Evolutionary conservation across 2,113 vertebrate genomes (phyloP).

Genomic region (Hypomesus transpacificus): DNA sequence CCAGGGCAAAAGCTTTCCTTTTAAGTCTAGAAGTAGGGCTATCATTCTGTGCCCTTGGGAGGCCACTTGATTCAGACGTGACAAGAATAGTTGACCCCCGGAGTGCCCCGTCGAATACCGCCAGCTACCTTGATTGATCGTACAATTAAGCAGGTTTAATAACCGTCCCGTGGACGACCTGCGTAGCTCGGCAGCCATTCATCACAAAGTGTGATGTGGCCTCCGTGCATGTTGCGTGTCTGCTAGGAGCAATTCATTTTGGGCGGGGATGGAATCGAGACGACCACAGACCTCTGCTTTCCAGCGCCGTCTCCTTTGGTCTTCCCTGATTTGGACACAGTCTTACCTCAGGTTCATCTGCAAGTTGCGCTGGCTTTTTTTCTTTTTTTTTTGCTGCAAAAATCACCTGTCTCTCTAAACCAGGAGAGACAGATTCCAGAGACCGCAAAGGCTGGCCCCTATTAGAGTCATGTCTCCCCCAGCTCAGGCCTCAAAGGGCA

Average conservation of each 20-base stretch:
- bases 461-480: conserved; percentile 38
- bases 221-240: not conserved
- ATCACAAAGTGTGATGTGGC: conserved; percentile 51
- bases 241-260: too few species aligned
- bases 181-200: conserved; percentile 59
- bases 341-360: too few species aligned
- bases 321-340: too few species aligned
- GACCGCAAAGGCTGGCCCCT: conserved; percentile 34
- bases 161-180: conserved; percentile 61
- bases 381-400: not conserved
- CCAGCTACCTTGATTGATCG: conserved; percentile 62
- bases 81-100: conserved; percentile 49
- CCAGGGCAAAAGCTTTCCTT: too few species aligned
- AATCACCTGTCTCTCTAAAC: conserved; percentile 39
- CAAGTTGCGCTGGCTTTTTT: too few species aligned
- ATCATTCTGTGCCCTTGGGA: conserved; percentile 46
- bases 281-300: too few species aligned
- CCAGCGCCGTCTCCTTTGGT: too few species aligned
- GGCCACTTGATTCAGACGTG: conserved; percentile 46
- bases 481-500: conserved; percentile 42
- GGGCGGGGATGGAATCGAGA: too few species aligned
- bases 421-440: conserved; percentile 26
- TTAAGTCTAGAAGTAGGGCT: conserved; percentile 1
- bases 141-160: conserved; percentile 72
- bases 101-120: conserved; percentile 42